phyloP scores from a whole-genome alignment of 2,888 invertebrate species.

The Agonopterix subpropinquella region DNA sequence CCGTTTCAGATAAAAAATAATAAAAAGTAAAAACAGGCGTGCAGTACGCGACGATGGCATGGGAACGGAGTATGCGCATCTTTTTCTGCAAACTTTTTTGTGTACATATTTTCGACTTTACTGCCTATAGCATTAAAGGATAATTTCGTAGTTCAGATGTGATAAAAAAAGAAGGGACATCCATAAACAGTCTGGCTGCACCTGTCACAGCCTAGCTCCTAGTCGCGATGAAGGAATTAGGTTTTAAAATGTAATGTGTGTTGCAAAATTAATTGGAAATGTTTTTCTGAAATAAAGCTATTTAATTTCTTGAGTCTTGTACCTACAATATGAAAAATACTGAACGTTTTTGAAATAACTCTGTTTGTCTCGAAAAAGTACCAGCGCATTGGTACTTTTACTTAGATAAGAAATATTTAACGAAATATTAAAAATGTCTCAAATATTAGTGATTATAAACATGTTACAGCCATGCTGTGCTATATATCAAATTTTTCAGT shows the following conservation, averaged over 20 bases:
- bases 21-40: slow-evolving; percentile 38
- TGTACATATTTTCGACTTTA: slow-evolving; percentile 34
- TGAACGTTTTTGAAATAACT: too few relatives aligned
- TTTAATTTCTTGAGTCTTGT: background rate
- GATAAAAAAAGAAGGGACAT: slow-evolving; percentile 39
- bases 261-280: too few relatives aligned
- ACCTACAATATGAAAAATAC: too few relatives aligned
- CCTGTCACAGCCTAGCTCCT: slow-evolving; percentile 53
- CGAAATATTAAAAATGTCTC: too few relatives aligned
- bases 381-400: too few relatives aligned
- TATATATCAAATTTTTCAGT: too few relatives aligned
- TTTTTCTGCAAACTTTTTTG: slow-evolving; percentile 33
- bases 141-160: slow-evolving; percentile 27
- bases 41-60: slow-evolving; percentile 59
- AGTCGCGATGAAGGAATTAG: slow-evolving; percentile 33
- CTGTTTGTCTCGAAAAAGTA: too few relatives aligned
- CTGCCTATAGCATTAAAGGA: slow-evolving; percentile 28
- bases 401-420: too few relatives aligned
- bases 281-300: too few relatives aligned
- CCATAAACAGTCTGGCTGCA: slow-evolving; percentile 57
- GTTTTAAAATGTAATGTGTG: background rate
- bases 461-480: too few relatives aligned
- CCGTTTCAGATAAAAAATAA: slow-evolving; percentile 57
- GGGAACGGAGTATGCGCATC: slow-evolving; percentile 56
- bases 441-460: too few relatives aligned